Conservation (phyloP, 2,888 invertebrate species). For the Phymatocera aterrima region DNA sequence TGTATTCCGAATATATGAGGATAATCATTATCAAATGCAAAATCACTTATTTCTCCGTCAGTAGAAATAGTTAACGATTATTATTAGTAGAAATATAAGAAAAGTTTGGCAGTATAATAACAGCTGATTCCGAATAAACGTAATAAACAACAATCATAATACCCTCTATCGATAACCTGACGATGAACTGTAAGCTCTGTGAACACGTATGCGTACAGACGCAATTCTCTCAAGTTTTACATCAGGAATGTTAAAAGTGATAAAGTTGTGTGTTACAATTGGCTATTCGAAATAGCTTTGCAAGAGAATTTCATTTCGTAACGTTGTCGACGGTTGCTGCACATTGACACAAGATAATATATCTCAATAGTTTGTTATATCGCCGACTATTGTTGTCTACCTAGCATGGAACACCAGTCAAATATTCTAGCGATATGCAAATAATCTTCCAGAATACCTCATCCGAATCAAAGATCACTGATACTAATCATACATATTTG, state of each 20-base stretch:
- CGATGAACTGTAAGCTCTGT: slow-evolving; percentile 38
- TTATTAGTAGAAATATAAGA: not conserved
- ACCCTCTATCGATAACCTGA: slow-evolving; percentile 36
- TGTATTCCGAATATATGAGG: not conserved
- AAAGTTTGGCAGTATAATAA: slow-evolving; percentile 1
- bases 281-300: not conserved
- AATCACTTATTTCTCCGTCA: not conserved
- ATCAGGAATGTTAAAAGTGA: slow-evolving; percentile 15
- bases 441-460: not conserved
- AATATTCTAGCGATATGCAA: not conserved
- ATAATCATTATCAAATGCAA: not conserved
- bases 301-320: slow-evolving; percentile 16
- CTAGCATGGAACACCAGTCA: not conserved
- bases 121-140: slow-evolving; percentile 25
- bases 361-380: not conserved
- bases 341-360: slow-evolving; percentile 16
- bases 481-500: not conserved
- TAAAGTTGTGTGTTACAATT: slow-evolving; percentile 23
- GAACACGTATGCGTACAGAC: slow-evolving; percentile 38
- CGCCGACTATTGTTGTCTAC: not conserved
- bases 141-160: slow-evolving; percentile 3
- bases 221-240: slow-evolving; percentile 19
- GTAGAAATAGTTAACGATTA: not conserved
- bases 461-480: not conserved
- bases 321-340: slow-evolving; percentile 37